Base-by-base conservation (phyloP, 2,797 vertebrate genomes). In the Luscinia megarhynchos region DNA sequence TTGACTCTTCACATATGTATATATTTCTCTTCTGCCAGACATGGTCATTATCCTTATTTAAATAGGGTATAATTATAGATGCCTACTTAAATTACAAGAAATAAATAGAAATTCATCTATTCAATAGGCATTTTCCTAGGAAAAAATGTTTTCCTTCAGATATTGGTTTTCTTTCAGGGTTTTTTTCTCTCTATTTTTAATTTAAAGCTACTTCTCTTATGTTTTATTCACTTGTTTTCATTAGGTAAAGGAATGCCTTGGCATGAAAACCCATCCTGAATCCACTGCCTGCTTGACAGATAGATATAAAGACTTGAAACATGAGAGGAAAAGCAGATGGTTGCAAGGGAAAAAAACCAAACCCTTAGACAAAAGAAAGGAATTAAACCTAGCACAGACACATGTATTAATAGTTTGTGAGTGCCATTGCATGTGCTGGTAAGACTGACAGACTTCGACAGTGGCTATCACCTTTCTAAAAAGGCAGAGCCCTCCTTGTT, bases 221-320 rank as follows among this genome's bases (percentile, higher is more conserved):
- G 96, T 96, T 97, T 97, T 97, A 92, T 95, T 97, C 94, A 95
- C 96, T 93, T 88, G 90, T 96, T 97, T 97, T 97, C 93, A 92
- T 96, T 95, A 93, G 94, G 93, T 96, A 96, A 97, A 97, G 89
- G 94, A 97, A 97, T 91, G 95, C 85, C 91, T 96, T 93, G 92
- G 86, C 91, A 97, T 93, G 91, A 95, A 93, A 97, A 90, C 67
- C 95, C 95, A 91, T 97, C 94, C 93, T 97, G 95, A 94, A 96
- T 96, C 93, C 90, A 89, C 70, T 55, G 61, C 59, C 79, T 94
- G 81, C 59, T 94, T 96, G 94, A 91, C 95, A 96, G 94, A 96
- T 73, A 94, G 67, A 94, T 90, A 93, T 76, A 96, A 95, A 95
- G 94, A 81, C 95, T 90, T 96, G 94, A 94, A 94, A 95, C 64